Evolutionary conservation across 2,113 vertebrate genomes (phyloP).

Genomic region (Notiomystis cincta): DNA sequence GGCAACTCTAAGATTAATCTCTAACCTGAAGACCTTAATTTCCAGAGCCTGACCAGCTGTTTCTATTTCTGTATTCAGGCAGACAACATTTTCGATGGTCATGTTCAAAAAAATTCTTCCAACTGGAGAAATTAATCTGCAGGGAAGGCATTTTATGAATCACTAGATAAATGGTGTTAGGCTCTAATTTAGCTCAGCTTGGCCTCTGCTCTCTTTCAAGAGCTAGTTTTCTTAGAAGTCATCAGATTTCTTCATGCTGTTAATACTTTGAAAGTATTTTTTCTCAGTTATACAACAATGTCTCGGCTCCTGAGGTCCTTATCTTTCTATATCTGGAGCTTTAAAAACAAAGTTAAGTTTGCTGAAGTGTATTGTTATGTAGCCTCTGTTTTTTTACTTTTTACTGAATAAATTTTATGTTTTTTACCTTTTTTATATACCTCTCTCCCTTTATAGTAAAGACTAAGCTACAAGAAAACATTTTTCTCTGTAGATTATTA

Average conservation of each 20-base stretch:
- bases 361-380: not conserved
- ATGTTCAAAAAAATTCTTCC: not conserved
- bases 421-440: not conserved
- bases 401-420: not conserved
- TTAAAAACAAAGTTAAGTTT: not conserved
- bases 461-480: not conserved
- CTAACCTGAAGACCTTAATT: slow-evolving; percentile 5
- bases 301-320: not conserved
- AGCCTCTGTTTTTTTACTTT: not conserved
- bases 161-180: not conserved
- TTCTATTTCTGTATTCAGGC: not conserved
- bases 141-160: slow-evolving; percentile 10
- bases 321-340: not conserved
- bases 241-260: not conserved
- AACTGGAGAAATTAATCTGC: slow-evolving; percentile 22
- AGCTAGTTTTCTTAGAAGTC: slow-evolving; percentile 18
- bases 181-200: slow-evolving; percentile 27
- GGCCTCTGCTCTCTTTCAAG: slow-evolving; percentile 33
- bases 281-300: not conserved
- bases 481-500: not conserved
- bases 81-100: not conserved
- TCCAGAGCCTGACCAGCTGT: not conserved
- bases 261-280: slow-evolving; percentile 15
- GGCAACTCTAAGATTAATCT: not conserved
- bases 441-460: not conserved